Evolutionary conservation across 1,140 invertebrate species (phyloP).

Genomic region (Sweltsa coloradensis): DNA sequence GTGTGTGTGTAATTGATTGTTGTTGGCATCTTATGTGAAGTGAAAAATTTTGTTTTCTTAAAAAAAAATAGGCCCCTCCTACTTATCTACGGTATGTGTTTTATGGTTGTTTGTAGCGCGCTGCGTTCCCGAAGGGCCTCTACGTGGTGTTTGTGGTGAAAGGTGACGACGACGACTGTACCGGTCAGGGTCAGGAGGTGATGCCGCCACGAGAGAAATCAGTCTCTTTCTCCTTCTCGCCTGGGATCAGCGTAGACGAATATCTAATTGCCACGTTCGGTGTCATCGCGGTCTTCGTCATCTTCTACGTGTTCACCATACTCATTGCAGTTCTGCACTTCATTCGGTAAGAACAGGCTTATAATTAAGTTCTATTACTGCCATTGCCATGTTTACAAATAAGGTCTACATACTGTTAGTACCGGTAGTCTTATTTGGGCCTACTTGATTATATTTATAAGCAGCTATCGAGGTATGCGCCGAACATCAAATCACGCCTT

Average conservation of each 20-base stretch:
- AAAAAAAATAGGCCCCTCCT: conserved; percentile 1
- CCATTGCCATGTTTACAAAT: too few species aligned
- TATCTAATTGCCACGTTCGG: conserved; percentile 45
- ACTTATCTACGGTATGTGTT: too few species aligned
- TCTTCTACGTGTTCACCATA: conserved; percentile 45
- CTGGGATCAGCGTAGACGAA: conserved; percentile 44
- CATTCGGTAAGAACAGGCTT: conserved; percentile 32
- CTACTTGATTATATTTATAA: too few species aligned
- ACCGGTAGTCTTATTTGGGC: too few species aligned
- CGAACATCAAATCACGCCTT: too few species aligned
- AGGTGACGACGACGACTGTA: conserved; percentile 58
- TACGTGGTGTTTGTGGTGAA: conserved; percentile 74
- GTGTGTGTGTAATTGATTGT: too few species aligned
- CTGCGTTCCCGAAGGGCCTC: conserved; percentile 55
- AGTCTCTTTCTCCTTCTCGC: conserved; percentile 37
- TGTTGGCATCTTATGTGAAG: too few species aligned
- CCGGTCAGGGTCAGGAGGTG: conserved; percentile 23
- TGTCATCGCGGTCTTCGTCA: conserved; percentile 38
- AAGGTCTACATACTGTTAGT: too few species aligned
- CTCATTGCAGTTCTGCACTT: conserved; percentile 33
- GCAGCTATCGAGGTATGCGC: too few species aligned
- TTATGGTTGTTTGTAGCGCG: conserved; percentile 40
- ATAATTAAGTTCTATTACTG: too few species aligned
- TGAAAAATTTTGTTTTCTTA: too few species aligned
- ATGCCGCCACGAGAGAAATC: conserved; percentile 34